Evolutionary conservation across 2,888 invertebrate species (phyloP), one percentile per base, ranked within the genome.

Genomic region (Platycnemis pennipes): DNA sequence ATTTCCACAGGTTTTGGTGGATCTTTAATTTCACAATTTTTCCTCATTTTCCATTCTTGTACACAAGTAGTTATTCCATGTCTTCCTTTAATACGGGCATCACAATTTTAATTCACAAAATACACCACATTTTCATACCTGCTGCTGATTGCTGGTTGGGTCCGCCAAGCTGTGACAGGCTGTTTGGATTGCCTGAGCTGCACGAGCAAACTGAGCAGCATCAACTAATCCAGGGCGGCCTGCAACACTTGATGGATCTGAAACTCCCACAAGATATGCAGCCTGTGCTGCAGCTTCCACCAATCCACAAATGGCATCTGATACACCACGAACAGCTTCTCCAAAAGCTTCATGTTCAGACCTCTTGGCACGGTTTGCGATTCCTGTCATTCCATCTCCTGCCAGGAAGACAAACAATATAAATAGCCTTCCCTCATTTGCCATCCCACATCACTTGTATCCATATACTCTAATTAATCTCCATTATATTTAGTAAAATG

Each of bases 211-310:
- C 96, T 98, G 98, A 0, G 98, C 98, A 96, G 98, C 98, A 96
- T 99, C 99, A 44, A 99, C 98, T 19, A 99, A 97, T 0, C 99
- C 99, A 0, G 98, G 98, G 16, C 98, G 97, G 0, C 99, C 99
- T 0, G 99, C 98, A 37, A 98, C 98, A 94, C 99, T 99, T 0
- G 98, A 98, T 56, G 98, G 98, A 96, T 99, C 99, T 0, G 99
- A 98, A 1, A 99, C 98, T 0, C 99, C 99, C 95, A 99, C 98
- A 95, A 99, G 97, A 96, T 99, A 99, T 0, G 99, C 99, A 0
- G 99, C 98, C 96, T 99, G 99, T 0, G 99, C 99, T 0, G 99
- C 98, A 88, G 99, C 98, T 97, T 99, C 99, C 46, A 99, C 98
- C 45, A 99, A 97, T 0, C 98, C 99, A 96, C 99, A 99, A 94